Evolutionary conservation across 2,797 vertebrate species (phyloP).

Genomic region (Netta rufina): DNA sequence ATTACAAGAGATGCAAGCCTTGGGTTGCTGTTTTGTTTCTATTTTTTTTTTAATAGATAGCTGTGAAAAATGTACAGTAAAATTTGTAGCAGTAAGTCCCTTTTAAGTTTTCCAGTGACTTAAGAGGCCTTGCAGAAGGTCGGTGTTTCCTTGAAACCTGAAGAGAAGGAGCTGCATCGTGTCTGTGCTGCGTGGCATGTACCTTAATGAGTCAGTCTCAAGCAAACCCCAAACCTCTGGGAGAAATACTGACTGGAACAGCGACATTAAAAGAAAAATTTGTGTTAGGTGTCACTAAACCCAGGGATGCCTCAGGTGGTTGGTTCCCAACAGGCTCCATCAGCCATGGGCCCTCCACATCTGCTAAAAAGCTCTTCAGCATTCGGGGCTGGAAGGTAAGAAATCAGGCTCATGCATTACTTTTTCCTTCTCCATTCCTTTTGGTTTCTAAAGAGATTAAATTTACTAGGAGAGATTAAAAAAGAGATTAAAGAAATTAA

Average conservation of each 20-base stretch:
- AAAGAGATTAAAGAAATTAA: not conserved
- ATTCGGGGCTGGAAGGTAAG: not conserved
- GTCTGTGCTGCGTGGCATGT: not conserved
- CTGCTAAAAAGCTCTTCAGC: not conserved
- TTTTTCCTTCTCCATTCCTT: not conserved
- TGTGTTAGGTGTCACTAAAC: accelerated
- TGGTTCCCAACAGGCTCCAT: not conserved
- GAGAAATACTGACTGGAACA: not conserved
- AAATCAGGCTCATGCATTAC: not conserved
- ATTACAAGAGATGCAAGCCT: not conserved
- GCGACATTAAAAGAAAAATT: not conserved
- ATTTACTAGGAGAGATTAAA: not conserved
- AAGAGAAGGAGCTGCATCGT: not conserved
- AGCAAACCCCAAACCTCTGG: not conserved
- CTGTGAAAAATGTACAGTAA: not conserved
- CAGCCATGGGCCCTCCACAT: not conserved
- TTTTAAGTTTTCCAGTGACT: not conserved
- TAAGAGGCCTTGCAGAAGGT: not conserved
- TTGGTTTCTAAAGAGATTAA: not conserved
- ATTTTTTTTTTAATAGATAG: not conserved
- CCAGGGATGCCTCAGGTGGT: too few relatives aligned
- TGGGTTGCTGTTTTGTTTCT: not conserved
- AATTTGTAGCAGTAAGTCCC: not conserved
- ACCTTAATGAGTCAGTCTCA: not conserved
- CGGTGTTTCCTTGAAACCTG: not conserved